Evolutionary conservation across 2,888 invertebrate species (phyloP), one percentile per base, ranked within the genome.

Genomic region (Watsonalla binaria): DNA sequence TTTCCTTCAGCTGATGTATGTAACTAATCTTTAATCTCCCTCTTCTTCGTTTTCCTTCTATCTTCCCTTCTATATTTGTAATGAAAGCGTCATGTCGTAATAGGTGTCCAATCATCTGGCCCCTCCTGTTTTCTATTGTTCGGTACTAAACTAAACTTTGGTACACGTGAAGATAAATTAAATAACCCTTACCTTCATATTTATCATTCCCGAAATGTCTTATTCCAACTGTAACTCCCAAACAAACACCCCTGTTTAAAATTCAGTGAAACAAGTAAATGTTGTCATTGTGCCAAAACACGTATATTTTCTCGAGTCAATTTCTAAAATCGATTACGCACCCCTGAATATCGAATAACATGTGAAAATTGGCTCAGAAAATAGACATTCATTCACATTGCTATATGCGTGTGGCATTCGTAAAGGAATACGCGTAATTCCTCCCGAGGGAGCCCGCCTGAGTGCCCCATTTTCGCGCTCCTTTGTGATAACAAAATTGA

Each of bases 361-460:
- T 33, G 37, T 15, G 49, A 49, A 49, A 37, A 49, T 49, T 49
- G 49, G 9, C 49, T 39, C 37, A 14, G 9, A 6, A 37, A 39
- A 48, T 35, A 48, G 14, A 49, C 15, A 37, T 37, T 35, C n/a
- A 33, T 34, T 24, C 33, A 13, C 35, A 37, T 35, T 13, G 11
- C 13, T 48, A 47, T 6, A 48, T 14, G 24, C 46, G 24, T 24
- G 33, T 24, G 13, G 15, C 42, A 42, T 42, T 42, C 11, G 42
- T 42, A 11, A 42, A 42, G 51, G 59, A 55, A 54, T 62, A 61
- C 55, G 55, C 59, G 57, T 73, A 73, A 78, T 74, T 61, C 65
- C 47, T 58, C 78, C 64, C 65, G 8, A 9, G 70, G 63, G 76
- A 68, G 6, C 56, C 51, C 70, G 66, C 75, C 61, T 58, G 63